phyloP scores from a whole-genome alignment of 2,888 invertebrate species.

The Trissoscelio sp. region DNA sequence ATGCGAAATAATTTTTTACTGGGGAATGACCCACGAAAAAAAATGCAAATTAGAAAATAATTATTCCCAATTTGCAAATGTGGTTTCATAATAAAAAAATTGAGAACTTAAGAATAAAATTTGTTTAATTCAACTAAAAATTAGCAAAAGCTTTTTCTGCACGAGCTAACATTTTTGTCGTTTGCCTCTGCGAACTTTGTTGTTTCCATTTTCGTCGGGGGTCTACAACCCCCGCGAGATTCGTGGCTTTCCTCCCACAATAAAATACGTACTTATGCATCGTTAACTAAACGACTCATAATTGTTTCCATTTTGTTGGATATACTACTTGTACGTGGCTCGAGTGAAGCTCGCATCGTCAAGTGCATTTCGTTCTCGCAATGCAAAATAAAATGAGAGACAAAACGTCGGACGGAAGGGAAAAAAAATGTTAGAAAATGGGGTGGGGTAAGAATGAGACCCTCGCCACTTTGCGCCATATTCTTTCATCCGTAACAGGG shows the following conservation, averaged over 20 bases:
- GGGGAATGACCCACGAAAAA: too few relatives aligned
- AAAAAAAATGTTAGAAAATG: neutral
- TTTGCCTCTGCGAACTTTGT: neutral
- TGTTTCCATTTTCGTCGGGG: neutral
- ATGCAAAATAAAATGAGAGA: conserved; percentile 47
- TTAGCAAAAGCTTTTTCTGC: too few relatives aligned
- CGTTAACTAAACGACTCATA: conserved; percentile 64
- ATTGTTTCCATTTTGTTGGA: conserved; percentile 63
- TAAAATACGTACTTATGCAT: conserved; percentile 51
- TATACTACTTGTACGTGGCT: conserved; percentile 50
- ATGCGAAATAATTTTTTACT: too few relatives aligned
- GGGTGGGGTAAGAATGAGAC: conserved; percentile 5
- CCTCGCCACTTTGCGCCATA: conserved; percentile 48
- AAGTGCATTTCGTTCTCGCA: conserved; percentile 47
- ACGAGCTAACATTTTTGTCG: too few relatives aligned
- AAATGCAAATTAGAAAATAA: too few relatives aligned
- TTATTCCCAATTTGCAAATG: too few relatives aligned
- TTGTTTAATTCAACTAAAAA: too few relatives aligned
- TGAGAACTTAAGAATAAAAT: too few relatives aligned
- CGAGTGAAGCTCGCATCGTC: conserved; percentile 40
- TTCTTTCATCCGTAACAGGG: conserved; percentile 49
- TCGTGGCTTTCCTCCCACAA: too few relatives aligned
- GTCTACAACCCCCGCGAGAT: neutral
- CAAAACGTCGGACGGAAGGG: conserved; percentile 17
- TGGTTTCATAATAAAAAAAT: too few relatives aligned